phyloP scores from a whole-genome alignment of 2,888 invertebrate genomes.

The Belgica antarctica region DNA sequence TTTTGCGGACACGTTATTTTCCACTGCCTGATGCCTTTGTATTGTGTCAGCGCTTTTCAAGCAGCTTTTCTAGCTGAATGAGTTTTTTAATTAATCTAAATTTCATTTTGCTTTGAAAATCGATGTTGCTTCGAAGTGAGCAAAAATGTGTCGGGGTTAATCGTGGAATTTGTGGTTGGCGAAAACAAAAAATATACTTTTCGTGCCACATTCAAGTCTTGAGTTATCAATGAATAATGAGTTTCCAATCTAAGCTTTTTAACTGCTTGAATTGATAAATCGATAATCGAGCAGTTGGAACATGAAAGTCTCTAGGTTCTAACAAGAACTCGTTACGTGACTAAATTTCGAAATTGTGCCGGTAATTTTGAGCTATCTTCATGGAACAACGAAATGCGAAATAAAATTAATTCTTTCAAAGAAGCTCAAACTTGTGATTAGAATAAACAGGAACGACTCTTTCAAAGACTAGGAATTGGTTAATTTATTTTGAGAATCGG shows the following conservation, averaged over 20 bases:
- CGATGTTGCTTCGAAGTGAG: background rate
- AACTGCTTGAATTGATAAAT: no score
- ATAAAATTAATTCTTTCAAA: no score
- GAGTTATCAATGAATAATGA: background rate
- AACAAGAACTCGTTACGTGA: background rate
- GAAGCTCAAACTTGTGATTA: slow-evolving; percentile 7
- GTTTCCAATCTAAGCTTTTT: background rate
- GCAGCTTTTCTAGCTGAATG: slow-evolving; percentile 14
- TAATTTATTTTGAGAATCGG: background rate
- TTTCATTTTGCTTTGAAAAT: slow-evolving; percentile 39
- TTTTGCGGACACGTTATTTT: no score
- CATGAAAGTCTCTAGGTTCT: background rate
- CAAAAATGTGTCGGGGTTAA: slow-evolving; percentile 17
- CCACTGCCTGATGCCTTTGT: background rate
- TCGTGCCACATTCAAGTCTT: background rate
- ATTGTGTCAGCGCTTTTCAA: background rate
- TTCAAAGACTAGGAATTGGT: no score
- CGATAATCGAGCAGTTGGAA: background rate
- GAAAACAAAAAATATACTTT: background rate
- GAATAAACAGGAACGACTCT: no score
- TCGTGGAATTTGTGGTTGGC: background rate
- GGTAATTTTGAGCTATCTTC: background rate
- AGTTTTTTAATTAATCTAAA: slow-evolving; percentile 41
- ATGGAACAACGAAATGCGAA: background rate
- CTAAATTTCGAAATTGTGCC: background rate